phyloP scores from a whole-genome alignment of 2,113 vertebrate genomes.

The Peromyscus polionotus region DNA sequence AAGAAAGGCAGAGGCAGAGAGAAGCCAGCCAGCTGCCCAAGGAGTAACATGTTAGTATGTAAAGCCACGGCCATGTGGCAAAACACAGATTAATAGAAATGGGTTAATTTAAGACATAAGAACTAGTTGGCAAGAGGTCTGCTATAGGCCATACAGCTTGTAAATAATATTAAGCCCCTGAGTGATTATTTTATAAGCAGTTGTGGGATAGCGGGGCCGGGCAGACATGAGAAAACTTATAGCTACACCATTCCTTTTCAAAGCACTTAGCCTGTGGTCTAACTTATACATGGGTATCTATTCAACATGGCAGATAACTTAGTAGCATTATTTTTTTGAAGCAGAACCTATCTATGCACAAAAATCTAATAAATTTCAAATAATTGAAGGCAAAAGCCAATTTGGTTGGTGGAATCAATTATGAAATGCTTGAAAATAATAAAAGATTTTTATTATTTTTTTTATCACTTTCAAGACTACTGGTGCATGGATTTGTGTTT shows the following conservation, averaged over 20 bases:
- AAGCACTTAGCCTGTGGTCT: background rate
- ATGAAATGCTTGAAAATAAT: conserved; percentile 47
- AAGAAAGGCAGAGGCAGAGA: too few relatives aligned
- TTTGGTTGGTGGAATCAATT: conserved; percentile 50
- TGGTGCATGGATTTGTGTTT: background rate
- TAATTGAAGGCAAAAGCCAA: conserved; percentile 22
- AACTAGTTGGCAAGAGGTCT: too few relatives aligned
- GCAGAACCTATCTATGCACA: background rate
- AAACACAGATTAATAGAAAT: too few relatives aligned
- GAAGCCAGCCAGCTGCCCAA: too few relatives aligned
- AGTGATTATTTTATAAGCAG: too few relatives aligned
- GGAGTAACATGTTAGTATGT: too few relatives aligned
- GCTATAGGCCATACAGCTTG: too few relatives aligned
- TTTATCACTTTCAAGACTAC: background rate
- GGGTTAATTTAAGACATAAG: too few relatives aligned
- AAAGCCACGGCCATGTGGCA: too few relatives aligned
- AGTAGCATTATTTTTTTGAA: background rate
- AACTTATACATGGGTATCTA: background rate
- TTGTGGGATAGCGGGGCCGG: too few relatives aligned
- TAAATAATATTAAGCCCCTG: too few relatives aligned
- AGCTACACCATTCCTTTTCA: background rate
- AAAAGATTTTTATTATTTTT: background rate
- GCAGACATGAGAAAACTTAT: too few relatives aligned
- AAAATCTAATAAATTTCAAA: conserved; percentile 29
- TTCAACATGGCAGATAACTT: conserved; percentile 8